A percentile compares a stretch with the other conserved stretches of the same genome.
These are phyloP conservation scores for Holcopasites calliopsidis DNA, from an alignment of 1,140 invertebrate genomes.

Conservation along the genomic window DNA sequence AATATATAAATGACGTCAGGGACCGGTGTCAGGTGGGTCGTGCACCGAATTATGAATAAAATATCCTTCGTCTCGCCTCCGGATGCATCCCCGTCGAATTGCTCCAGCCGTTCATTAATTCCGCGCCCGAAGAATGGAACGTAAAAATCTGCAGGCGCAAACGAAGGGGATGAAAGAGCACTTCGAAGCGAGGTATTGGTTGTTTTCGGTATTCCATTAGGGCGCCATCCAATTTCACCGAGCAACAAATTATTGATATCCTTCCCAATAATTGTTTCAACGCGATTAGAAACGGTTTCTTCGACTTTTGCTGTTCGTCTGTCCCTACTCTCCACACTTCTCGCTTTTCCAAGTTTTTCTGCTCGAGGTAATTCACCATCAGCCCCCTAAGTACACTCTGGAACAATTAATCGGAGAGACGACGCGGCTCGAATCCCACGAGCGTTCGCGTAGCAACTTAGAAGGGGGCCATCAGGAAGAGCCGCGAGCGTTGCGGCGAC, in stretches of 20 bases:
- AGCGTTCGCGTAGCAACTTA: no score
- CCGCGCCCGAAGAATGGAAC: no score
- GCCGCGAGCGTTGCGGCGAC: background rate
- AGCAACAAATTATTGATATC: no score
- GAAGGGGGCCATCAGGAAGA: background rate
- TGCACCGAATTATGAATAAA: conserved; percentile 58
- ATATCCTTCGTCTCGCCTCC: conserved; percentile 28
- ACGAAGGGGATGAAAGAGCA: no score
- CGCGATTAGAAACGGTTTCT: no score
- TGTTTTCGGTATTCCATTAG: no score
- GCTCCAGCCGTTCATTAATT: conserved; percentile 51
- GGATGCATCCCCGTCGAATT: background rate
- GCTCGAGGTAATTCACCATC: background rate
- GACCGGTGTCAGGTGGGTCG: conserved; percentile 26
- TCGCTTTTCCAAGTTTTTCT: background rate
- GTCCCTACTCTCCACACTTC: no score
- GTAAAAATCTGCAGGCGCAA: no score
- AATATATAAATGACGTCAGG: conserved; percentile 50
- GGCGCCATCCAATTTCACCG: no score
- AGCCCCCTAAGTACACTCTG: background rate
- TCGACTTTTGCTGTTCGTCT: no score
- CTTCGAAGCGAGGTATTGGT: no score
- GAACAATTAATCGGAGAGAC: background rate
- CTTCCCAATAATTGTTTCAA: no score
- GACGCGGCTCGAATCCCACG: background rate